These are phyloP conservation scores for Biston stratarius DNA, from an alignment of 2,888 invertebrate genomes.

Conservation along the genomic window DNA sequence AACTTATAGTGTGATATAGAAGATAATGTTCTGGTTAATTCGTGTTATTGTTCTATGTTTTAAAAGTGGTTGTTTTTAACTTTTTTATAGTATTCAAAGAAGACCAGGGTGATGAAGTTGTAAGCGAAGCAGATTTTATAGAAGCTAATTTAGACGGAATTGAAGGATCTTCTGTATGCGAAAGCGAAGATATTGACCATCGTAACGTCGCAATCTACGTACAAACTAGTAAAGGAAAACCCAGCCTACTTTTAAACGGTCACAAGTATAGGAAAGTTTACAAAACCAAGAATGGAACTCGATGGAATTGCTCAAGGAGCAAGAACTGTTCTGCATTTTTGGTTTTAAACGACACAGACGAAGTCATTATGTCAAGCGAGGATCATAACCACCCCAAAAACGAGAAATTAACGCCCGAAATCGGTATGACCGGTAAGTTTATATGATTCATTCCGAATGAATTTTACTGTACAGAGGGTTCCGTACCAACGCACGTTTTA, in stretches of 20 bases:
- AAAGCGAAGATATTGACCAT: constrained; percentile 29
- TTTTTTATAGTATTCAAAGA: neutral
- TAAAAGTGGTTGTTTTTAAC: neutral
- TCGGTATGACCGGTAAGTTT: constrained; percentile 57
- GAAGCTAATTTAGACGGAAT: constrained; percentile 43
- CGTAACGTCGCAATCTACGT: constrained; percentile 60
- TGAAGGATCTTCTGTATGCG: constrained; percentile 30
- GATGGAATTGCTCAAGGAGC: constrained; percentile 69
- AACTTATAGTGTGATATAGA: no score
- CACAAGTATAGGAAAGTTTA: constrained; percentile 68
- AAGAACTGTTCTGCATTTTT: constrained; percentile 68
- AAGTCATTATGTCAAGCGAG: constrained; percentile 64
- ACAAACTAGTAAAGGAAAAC: constrained; percentile 64
- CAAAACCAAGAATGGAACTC: constrained; percentile 60
- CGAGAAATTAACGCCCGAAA: constrained; percentile 44
- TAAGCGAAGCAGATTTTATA: constrained; percentile 41
- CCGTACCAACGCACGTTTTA: no score
- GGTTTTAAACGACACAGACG: constrained; percentile 65
- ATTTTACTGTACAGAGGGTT: no score
- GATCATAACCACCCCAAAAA: constrained; percentile 59
- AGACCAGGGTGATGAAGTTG: constrained; percentile 26
- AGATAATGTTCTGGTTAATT: neutral
- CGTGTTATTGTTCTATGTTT: neutral
- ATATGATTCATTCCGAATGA: no score
- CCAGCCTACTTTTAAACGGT: constrained; percentile 66